Evolutionary conservation across 2,113 vertebrate genomes (phyloP), one percentile per base, ranked within the genome.

Genomic region (Turdus rufiventris): DNA sequence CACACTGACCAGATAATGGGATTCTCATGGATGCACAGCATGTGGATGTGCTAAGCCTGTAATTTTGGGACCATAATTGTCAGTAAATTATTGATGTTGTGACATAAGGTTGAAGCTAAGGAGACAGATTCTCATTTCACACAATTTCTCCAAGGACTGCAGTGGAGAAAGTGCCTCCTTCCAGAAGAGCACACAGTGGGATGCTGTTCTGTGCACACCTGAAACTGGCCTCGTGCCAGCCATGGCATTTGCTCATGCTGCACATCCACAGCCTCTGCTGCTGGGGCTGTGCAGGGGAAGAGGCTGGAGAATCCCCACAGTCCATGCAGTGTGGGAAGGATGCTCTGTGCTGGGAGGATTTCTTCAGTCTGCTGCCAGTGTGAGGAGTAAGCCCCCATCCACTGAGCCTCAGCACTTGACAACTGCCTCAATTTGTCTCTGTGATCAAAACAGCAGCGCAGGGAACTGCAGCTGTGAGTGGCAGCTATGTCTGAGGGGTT

Each of bases 381-480:
- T 0, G 3, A 67, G 68, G 43, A 88, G 71, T 3, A 48, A 93
- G 56, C n/a, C 1, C 13, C 62, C 2, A 0, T 67, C 63, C 70
- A 8, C 76, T 6, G n/a, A 88, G 79, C 85, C 66, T 51, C 92
- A 73, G 72, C 56, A 3, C 65, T 67, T 80, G 88, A 60, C 91
- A 86, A 58, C 43, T 14, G 11, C 51, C 81, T 93, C 91, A 47
- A 29, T 92, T 94, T 94, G 92, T 91, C 66, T 70, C 82, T 68
- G 57, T 57, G 92, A 95, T 97, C 88, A 93, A 82, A 96, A 91
- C 82, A 82, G 73, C 88, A 29, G 85, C 2, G 0, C 57, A 13
- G 85, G 72, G 53, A 80, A 1, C 54, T 7, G 84, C 18, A 63
- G 48, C 82, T 54, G 48, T 70, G 92, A 95, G 73, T 66, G 94